Conservation (phyloP, 2,113 vertebrate genomes). For the Protobothrops mucrosquamatus region DNA sequence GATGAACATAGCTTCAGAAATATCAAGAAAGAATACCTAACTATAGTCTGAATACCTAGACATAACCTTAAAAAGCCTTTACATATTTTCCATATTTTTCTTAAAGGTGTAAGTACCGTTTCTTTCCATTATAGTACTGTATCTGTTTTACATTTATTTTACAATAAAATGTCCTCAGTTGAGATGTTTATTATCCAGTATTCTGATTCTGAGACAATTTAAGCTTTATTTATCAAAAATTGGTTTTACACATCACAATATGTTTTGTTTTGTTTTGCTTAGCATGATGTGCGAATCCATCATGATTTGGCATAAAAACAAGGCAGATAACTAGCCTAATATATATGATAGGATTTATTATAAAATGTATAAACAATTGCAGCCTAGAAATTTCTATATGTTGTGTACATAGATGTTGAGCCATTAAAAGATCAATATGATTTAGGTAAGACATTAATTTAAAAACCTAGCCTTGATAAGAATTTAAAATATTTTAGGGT, state of each 20-base stretch:
- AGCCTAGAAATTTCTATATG: neutral
- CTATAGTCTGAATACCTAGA: constrained; percentile 14
- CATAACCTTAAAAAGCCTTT: neutral
- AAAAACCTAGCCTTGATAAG: neutral
- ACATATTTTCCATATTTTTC: constrained; percentile 25
- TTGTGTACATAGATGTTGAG: neutral
- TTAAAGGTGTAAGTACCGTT: constrained; percentile 30
- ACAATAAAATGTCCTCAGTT: constrained; percentile 52
- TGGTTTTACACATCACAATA: neutral
- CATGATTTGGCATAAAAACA: neutral
- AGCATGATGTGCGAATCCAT: neutral
- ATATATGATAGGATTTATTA: neutral
- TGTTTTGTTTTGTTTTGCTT: neutral
- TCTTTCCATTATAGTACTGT: constrained; percentile 19
- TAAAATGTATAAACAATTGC: neutral
- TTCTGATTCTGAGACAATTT: constrained; percentile 15
- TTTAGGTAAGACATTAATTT: no score
- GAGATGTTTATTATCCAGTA: constrained; percentile 32
- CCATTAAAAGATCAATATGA: neutral
- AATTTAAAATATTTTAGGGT: neutral
- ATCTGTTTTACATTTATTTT: constrained; percentile 37
- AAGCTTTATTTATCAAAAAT: neutral
- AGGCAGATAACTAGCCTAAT: neutral
- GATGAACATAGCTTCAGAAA: neutral
- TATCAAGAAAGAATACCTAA: neutral